Evolutionary conservation across 2,888 invertebrate species (phyloP).

Genomic region (Pilophorus perplexus): DNA sequence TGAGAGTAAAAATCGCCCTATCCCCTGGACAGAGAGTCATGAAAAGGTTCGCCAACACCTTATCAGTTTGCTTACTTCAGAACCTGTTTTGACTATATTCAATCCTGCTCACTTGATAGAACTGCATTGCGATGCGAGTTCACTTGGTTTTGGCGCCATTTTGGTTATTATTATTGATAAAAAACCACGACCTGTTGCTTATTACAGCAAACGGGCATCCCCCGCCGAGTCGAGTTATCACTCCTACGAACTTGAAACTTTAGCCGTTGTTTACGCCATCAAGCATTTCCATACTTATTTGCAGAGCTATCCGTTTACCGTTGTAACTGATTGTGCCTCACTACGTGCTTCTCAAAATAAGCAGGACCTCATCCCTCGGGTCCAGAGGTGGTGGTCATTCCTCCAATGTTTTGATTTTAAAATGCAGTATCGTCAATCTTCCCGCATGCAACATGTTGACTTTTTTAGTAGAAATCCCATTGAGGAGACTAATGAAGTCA

Average conservation of each 20-base stretch:
- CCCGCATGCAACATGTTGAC: too few species aligned
- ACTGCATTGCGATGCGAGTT: constrained; percentile 22
- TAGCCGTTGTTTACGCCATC: constrained; percentile 44
- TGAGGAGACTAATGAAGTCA: too few species aligned
- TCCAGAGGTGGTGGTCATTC: constrained; percentile 51
- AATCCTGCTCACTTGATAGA: constrained; percentile 19
- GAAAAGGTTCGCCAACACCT: constrained; percentile 20
- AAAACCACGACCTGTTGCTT: constrained; percentile 20
- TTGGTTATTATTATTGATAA: constrained; percentile 9
- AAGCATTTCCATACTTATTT: constrained; percentile 51
- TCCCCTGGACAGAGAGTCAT: constrained; percentile 13
- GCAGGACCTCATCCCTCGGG: constrained; percentile 49
- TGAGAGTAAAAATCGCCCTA: background rate
- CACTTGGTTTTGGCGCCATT: constrained; percentile 13
- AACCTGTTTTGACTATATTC: constrained; percentile 15
- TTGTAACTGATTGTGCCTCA: constrained; percentile 51
- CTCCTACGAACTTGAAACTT: constrained; percentile 19
- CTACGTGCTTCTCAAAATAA: constrained; percentile 49
- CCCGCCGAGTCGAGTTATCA: constrained; percentile 8
- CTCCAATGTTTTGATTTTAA: constrained; percentile 48
- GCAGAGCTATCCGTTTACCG: constrained; percentile 49
- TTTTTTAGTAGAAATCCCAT: constrained; percentile 49
- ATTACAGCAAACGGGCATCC: constrained; percentile 26
- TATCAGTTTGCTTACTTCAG: constrained; percentile 11
- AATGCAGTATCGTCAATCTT: too few species aligned